Conservation (phyloP, 2,113 vertebrate species). For the Lycaon pictus region DNA sequence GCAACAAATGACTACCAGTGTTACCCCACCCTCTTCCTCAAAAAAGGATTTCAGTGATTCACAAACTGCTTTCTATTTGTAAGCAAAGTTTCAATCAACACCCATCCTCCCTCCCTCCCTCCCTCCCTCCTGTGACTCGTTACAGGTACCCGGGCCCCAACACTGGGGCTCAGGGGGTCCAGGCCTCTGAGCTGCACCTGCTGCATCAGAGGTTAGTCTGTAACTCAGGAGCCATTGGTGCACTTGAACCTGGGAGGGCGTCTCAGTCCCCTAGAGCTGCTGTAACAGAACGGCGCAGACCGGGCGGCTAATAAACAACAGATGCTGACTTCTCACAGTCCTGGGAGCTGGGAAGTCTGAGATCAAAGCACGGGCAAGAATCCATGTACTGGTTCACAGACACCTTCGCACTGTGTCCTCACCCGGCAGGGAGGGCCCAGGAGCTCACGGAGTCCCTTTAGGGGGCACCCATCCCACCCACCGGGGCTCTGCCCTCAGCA, state of each 20-base stretch:
- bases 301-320: fast-evolving
- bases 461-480: fast-evolving
- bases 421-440: fast-evolving
- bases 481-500: not conserved
- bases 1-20: not conserved
- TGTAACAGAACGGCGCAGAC: fast-evolving
- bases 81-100: not conserved
- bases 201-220: not conserved
- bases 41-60: not conserved
- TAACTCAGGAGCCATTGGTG: not conserved
- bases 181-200: not conserved
- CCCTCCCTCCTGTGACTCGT: too few species aligned
- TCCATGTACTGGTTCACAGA: not conserved
- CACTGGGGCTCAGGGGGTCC: not conserved
- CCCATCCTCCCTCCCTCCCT: too few species aligned
- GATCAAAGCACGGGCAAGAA: fast-evolving
- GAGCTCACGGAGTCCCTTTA: not conserved
- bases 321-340: fast-evolving
- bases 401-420: not conserved
- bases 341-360: not conserved
- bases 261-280: not conserved
- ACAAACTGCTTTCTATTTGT: not conserved
- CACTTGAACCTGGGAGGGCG: not conserved
- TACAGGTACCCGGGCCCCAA: too few species aligned
- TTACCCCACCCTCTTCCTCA: not conserved